phyloP scores from a whole-genome alignment of 2,113 vertebrate species.

The Paratilapia polleni region DNA sequence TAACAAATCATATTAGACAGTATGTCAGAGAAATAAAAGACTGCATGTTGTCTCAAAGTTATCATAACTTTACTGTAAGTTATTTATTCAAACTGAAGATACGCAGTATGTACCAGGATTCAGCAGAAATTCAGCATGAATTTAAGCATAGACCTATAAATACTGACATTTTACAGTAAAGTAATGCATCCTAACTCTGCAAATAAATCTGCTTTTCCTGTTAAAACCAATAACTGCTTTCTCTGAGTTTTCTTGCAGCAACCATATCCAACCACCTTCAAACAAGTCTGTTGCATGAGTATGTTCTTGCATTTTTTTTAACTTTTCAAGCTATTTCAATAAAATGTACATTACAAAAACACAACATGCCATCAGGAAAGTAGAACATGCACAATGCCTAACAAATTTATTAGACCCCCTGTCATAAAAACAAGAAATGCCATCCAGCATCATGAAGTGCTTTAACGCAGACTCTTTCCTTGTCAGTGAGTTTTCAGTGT shows the following conservation, averaged over 20 bases:
- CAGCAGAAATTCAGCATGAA: neutral
- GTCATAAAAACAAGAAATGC: no score
- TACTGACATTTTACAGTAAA: neutral
- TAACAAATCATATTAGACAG: constrained; percentile 26
- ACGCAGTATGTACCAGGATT: neutral
- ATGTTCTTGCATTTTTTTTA: neutral
- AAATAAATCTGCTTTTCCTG: neutral
- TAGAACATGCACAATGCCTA: no score
- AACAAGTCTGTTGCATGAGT: neutral
- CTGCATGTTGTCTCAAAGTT: neutral
- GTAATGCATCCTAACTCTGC: neutral
- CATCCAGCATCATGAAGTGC: no score
- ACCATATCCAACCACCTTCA: neutral
- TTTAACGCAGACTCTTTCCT: no score
- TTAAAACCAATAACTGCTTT: neutral
- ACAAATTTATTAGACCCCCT: no score
- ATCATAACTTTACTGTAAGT: neutral
- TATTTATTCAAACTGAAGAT: neutral
- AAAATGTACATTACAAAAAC: neutral
- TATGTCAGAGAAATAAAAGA: neutral
- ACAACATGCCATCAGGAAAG: neutral
- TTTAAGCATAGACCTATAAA: neutral
- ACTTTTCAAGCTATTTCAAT: neutral
- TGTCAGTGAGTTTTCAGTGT: no score
- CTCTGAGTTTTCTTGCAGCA: neutral